Evolutionary conservation across 2,797 vertebrate genomes (phyloP), one percentile per base, ranked within the genome.

Genomic region (Coreius guichenoti): DNA sequence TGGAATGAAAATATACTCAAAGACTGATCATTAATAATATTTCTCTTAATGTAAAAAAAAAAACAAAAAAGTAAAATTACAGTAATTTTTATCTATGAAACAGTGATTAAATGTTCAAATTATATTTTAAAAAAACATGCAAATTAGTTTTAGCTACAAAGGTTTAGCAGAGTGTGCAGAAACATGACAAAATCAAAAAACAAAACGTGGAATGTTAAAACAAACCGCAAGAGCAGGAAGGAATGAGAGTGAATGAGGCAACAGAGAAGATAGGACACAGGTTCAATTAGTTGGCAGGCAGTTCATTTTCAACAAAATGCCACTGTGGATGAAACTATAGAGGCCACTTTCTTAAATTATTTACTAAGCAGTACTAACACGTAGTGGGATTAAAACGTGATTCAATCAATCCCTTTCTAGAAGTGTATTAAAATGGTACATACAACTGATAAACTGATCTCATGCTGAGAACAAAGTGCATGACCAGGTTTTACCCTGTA

Each of bases 401-500:
- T 17, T 65, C 14, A 67, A 76, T 39, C 33, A 11, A 14, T 76
- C 31, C 72, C 72, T 29, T 39, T 54, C 58, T 51, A 26, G 14
- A 61, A 21, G 49, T 43, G 33, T 26, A 74, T 82, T 61, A 33
- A 63, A 74, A 83, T 5, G 33, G 8, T 70, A 56, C 65, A 56
- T 39, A 70, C 23, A 81, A 54, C 3, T 33, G 75, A 81, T 19
- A 70, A 14, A 56, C 19, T 31, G 43, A 75, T 65, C 45, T 39
- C 72, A 33, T 33, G 56, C 70, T 63, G 56, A 63, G 81, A 36
- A 49, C 81, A 74, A 82, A 82, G 70, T 82, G 81, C 39, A 82
- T 74, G 81, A 36, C 54, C 81, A 86, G 73, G 76, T 70, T 63
- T 79, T 61, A 79, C 76, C 56, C 68, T 75, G 85, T 75, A 65